These are phyloP conservation scores for Abramis brama DNA, from an alignment of 2,113 vertebrate species.

Conservation along the genomic window DNA sequence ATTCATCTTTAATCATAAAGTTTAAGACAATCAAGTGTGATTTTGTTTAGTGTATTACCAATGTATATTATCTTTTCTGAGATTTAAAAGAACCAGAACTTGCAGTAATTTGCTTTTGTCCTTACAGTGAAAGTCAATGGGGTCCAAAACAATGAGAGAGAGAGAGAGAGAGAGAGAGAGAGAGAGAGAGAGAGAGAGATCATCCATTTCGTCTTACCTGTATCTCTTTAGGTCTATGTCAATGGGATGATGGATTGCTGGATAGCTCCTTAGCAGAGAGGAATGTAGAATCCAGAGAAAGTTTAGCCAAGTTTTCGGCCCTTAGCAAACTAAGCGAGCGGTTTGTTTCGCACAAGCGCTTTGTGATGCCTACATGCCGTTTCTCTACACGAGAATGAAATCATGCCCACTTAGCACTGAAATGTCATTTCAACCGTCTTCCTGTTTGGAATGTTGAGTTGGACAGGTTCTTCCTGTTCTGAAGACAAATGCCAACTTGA, in stretches of 20 bases:
- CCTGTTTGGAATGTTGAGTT: conserved; percentile 20
- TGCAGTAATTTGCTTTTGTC: neutral
- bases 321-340: neutral
- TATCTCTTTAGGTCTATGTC: neutral
- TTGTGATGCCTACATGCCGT: neutral
- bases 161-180: too few relatives aligned
- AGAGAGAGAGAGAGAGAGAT: too few relatives aligned
- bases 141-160: neutral
- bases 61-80: neutral
- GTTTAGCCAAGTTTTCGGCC: neutral
- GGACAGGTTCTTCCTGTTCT: conserved; percentile 39
- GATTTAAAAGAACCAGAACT: neutral
- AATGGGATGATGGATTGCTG: neutral
- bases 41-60: neutral
- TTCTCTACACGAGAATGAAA: conserved; percentile 30
- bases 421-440: conserved; percentile 21
- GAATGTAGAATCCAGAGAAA: conserved; percentile 11
- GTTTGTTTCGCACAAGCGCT: neutral
- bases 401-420: neutral
- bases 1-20: neutral
- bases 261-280: neutral
- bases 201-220: neutral
- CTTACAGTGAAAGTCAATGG: neutral
- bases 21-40: neutral
- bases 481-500: neutral